These are phyloP conservation scores for Rhopalosiphum maidis DNA, from an alignment of 1,140 invertebrate genomes.

Conservation along the genomic window DNA sequence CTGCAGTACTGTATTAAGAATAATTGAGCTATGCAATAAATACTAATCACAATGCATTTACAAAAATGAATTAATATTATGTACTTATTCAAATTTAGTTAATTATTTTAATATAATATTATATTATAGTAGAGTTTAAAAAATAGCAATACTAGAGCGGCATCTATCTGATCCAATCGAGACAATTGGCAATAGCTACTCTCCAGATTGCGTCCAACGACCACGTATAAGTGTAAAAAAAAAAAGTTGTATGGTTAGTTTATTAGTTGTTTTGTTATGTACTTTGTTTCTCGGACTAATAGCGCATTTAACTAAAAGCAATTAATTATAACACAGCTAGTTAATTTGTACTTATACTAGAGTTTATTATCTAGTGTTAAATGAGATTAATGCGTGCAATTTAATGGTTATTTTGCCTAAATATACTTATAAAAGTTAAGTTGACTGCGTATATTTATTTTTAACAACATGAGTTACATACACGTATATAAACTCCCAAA, in stretches of 20 bases:
- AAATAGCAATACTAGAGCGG: neutral
- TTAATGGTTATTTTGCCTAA: neutral
- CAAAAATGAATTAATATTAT: neutral
- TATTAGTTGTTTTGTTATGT: neutral
- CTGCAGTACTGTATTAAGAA: neutral
- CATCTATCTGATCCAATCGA: conserved; percentile 11
- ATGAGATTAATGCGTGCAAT: neutral
- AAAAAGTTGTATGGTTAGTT: neutral
- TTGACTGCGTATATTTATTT: neutral
- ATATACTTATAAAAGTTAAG: neutral
- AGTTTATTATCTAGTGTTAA: neutral
- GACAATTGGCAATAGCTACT: neutral
- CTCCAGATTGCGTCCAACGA: neutral
- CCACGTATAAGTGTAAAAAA: neutral
- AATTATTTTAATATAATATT: neutral
- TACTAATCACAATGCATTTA: neutral
- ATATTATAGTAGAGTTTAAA: neutral
- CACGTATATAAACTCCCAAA: neutral
- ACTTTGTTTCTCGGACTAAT: neutral
- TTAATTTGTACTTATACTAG: neutral
- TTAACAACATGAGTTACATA: neutral
- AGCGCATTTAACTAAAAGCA: neutral
- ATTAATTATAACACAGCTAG: conserved; percentile 11
- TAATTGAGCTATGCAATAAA: neutral
- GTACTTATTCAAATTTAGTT: neutral